phyloP scores from a whole-genome alignment of 2,797 vertebrate species.

The Platalea minor region DNA sequence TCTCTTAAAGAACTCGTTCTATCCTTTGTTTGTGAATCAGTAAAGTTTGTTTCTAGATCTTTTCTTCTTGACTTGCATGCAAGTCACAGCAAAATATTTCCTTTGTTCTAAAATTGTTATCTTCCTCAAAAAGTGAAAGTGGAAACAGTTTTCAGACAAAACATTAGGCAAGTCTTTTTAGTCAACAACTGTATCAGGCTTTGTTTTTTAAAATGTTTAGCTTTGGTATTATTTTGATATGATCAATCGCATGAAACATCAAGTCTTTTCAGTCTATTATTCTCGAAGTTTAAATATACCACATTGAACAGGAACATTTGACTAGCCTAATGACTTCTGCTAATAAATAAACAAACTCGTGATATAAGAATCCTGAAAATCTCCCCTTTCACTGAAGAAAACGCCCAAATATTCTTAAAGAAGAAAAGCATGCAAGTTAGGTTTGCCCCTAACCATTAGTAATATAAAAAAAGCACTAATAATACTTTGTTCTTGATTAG shows the following conservation, averaged over 20 bases:
- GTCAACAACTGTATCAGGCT: neutral
- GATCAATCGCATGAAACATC: neutral
- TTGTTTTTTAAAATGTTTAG: neutral
- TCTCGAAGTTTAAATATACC: neutral
- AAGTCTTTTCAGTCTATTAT: neutral
- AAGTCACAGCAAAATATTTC: neutral
- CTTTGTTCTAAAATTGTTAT: neutral
- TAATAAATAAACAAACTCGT: neutral
- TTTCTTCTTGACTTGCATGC: neutral
- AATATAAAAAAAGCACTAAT: neutral
- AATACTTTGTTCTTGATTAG: neutral
- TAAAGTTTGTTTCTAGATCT: neutral
- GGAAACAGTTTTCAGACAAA: neutral
- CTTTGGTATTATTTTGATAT: neutral
- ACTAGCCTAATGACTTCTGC: neutral
- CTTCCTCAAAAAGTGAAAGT: neutral
- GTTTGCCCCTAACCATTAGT: neutral
- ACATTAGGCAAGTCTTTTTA: neutral
- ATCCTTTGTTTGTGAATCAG: neutral
- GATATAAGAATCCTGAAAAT: neutral
- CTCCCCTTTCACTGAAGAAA: neutral
- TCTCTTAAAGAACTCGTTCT: neutral
- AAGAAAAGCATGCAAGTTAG: neutral
- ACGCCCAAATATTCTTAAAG: neutral
- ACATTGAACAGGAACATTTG: neutral